Base-by-base conservation (phyloP, 2,888 invertebrate genomes). In the Seladonia tumulorum region DNA sequence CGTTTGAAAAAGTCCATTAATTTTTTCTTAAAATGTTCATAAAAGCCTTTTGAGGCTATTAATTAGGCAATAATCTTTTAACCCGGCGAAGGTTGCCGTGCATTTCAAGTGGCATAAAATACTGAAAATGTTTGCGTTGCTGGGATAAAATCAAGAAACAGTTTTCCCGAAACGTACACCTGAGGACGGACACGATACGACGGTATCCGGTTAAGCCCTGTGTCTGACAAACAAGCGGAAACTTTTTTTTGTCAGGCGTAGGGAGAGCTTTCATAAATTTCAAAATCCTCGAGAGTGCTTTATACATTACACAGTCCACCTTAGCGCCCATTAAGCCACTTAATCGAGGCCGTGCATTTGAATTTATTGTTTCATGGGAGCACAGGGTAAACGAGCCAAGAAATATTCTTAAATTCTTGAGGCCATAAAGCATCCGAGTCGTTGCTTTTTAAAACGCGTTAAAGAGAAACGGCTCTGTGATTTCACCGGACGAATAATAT, bases 251-350 rank as follows among this genome's bases (percentile, higher is more conserved):
- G 39, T 68, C 39, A n/a, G n/a, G 4, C 22, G 22, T 1, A 4
- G 39, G 2, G 42, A 1, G 1, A 42, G 42, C 8, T 42, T n/a
- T 22, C 57, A 53, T 76, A 68, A 47, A 39, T 68, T 76, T 76
- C 18, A 16, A 25, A 68, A 76, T 53, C 18, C 77, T 29, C 49
- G 2, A 4, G 25, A 18, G 35, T 70, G 42, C 53, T 42, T 70
- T 53, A 42, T 53, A 68, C 42, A 1, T 53, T 42, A 53, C 39
- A 53, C 53, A 2, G 70, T 10, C 29, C 2, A 66, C 63, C 76
- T 35, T 22, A 8, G n/a, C 45, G 68, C 2, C 76, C 68, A 77
- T 77, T 77, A 77, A 77, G 49, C 76, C 68, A 39, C 68, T 68
- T 77, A 77, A 77, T 77, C 68, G 35, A 49, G 39, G 25, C 39